These are phyloP conservation scores for Macropis europaea DNA, from an alignment of 2,888 invertebrate genomes.

Conservation along the genomic window DNA sequence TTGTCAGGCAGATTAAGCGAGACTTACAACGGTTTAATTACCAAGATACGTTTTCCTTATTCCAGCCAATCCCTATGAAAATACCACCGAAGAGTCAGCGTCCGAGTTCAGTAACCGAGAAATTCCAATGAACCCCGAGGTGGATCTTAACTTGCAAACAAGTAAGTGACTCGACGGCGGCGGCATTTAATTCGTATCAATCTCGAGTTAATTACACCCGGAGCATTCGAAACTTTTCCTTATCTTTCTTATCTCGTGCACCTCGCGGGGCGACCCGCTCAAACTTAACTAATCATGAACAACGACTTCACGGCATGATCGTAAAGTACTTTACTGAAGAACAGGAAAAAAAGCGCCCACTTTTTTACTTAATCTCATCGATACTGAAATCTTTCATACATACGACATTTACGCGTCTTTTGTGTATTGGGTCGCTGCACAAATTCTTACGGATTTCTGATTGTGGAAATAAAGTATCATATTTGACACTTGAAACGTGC, in stretches of 20 bases:
- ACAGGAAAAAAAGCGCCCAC: too few species aligned
- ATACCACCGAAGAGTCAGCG: slow-evolving; percentile 81
- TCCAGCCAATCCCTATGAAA: slow-evolving; percentile 75
- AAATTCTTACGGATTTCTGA: too few species aligned
- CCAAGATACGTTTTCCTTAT: slow-evolving; percentile 25
- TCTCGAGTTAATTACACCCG: slow-evolving; percentile 56
- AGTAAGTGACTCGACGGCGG: slow-evolving; percentile 79
- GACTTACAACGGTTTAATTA: slow-evolving; percentile 20
- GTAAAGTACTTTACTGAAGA: neutral
- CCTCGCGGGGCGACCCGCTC: neutral
- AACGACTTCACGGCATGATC: neutral
- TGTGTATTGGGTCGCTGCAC: too few species aligned
- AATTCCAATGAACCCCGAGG: slow-evolving; percentile 81
- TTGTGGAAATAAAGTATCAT: too few species aligned
- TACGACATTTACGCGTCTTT: too few species aligned
- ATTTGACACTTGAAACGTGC: too few species aligned
- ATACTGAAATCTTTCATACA: too few species aligned
- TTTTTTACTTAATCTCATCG: too few species aligned
- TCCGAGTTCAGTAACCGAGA: slow-evolving; percentile 81
- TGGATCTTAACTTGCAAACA: slow-evolving; percentile 83
- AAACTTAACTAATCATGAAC: slow-evolving; percentile 18
- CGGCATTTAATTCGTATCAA: slow-evolving; percentile 60
- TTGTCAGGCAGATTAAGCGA: slow-evolving; percentile 2
- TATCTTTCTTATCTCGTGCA: slow-evolving; percentile 28
- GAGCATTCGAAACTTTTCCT: slow-evolving; percentile 51